These are phyloP conservation scores for Holotrichia oblita DNA, from an alignment of 1,140 invertebrate species.

Conservation along the genomic window DNA sequence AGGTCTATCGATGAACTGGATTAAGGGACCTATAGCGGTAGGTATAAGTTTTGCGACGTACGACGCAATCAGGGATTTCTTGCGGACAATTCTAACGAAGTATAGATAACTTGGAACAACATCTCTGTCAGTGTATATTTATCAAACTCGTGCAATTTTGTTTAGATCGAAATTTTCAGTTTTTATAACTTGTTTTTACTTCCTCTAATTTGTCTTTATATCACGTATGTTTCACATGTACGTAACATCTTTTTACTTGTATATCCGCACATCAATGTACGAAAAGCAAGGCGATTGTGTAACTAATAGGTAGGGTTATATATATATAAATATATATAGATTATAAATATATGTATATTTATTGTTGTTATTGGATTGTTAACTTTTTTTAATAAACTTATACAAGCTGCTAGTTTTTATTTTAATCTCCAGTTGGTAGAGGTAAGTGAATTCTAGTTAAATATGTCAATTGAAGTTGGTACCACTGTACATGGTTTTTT, in stretches of 20 bases:
- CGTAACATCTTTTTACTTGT: background rate
- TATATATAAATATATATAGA: background rate
- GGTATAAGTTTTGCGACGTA: constrained; percentile 98
- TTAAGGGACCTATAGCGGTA: constrained; percentile 98
- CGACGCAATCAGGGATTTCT: constrained; percentile 78
- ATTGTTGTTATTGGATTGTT: constrained; percentile 44
- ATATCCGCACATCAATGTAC: background rate
- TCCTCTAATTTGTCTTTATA: background rate
- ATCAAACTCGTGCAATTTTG: too few relatives aligned
- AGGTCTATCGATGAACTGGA: constrained; percentile 98
- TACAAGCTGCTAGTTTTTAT: background rate
- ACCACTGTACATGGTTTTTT: too few relatives aligned
- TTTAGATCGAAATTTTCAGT: too few relatives aligned
- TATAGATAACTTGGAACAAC: constrained; percentile 22
- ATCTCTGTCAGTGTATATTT: background rate
- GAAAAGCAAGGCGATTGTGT: background rate
- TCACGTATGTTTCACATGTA: background rate
- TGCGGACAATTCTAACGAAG: constrained; percentile 57
- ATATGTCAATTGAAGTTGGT: too few relatives aligned
- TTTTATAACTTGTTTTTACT: background rate
- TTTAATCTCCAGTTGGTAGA: constrained; percentile 6
- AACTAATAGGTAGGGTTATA: background rate
- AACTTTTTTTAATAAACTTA: constrained; percentile 43
- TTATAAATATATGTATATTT: constrained; percentile 38
- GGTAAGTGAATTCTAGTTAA: too few relatives aligned